phyloP scores from a whole-genome alignment of 2,888 invertebrate genomes.

The Dermolepida albohirtum region DNA sequence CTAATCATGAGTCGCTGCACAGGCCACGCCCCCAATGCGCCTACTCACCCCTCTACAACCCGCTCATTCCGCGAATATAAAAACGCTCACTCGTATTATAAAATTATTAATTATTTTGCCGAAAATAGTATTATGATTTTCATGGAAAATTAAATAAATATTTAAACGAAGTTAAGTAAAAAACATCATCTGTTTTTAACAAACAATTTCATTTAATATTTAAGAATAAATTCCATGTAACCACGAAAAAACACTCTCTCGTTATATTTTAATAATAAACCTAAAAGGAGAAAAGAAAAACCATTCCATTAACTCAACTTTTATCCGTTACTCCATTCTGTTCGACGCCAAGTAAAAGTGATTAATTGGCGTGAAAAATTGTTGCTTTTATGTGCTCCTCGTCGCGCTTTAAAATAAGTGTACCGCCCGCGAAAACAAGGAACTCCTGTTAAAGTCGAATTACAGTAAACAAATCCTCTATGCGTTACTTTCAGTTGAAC shows the following conservation, averaged over 20 bases:
- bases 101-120: too few species aligned
- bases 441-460: conserved; percentile 13
- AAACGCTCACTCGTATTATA: too few species aligned
- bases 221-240: not conserved
- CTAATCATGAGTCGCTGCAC: too few species aligned
- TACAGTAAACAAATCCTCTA: conserved; percentile 4
- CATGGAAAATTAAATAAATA: too few species aligned
- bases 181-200: too few species aligned
- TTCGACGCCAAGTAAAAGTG: not conserved
- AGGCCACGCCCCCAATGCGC: too few species aligned
- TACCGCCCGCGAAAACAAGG: conserved; percentile 1
- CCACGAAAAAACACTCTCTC: not conserved
- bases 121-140: too few species aligned
- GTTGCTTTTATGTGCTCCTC: not conserved
- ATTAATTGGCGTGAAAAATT: conserved; percentile 20
- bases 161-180: too few species aligned
- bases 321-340: not conserved
- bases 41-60: too few species aligned
- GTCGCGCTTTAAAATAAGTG: not conserved
- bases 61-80: too few species aligned
- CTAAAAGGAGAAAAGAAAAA: not conserved
- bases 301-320: not conserved
- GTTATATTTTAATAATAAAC: not conserved
- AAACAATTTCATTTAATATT: too few species aligned
- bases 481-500: not conserved